Percentiles rank a stretch among this genome's conserved stretches.
Conservation (phyloP, 2,113 vertebrate genomes). For the Mirounga angustirostris region DNA sequence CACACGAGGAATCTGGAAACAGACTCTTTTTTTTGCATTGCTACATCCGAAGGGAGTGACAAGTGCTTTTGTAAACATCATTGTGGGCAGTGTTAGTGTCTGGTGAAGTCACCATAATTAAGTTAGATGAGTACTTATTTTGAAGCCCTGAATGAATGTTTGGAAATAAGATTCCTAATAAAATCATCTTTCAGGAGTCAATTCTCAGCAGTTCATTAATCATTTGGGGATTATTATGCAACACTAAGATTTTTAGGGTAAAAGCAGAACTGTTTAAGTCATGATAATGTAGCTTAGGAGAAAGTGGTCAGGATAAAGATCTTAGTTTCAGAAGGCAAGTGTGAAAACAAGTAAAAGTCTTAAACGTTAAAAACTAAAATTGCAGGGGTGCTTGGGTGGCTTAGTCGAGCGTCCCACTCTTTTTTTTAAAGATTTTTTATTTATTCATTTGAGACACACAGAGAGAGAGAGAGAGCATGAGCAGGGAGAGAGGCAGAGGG, state of each 20-base stretch:
- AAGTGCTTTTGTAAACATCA: slow-evolving; percentile 75
- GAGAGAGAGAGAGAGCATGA: no score
- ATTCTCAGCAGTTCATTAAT: slow-evolving; percentile 78
- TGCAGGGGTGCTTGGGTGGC: background rate
- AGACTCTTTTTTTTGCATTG: slow-evolving; percentile 63
- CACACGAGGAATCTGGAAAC: slow-evolving; percentile 56
- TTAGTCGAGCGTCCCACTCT: background rate
- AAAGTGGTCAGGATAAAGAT: slow-evolving; percentile 1
- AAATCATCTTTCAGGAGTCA: slow-evolving; percentile 65
- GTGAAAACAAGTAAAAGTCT: slow-evolving; percentile 31
- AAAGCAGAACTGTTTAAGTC: slow-evolving; percentile 69
- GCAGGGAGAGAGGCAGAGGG: no score
- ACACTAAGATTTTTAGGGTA: slow-evolving; percentile 40
- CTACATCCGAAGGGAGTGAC: slow-evolving; percentile 76
- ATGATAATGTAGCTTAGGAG: background rate
- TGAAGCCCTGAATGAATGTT: slow-evolving; percentile 65
- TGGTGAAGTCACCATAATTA: slow-evolving; percentile 75
- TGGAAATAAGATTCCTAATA: slow-evolving; percentile 71
- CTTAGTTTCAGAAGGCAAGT: slow-evolving; percentile 24
- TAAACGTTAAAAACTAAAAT: slow-evolving; percentile 7
- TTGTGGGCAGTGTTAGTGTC: slow-evolving; percentile 69
- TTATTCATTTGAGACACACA: no score
- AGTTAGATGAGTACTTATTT: slow-evolving; percentile 70
- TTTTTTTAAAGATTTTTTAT: no score
- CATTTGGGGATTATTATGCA: slow-evolving; percentile 71